Percentiles rank a stretch among this genome's conserved stretches.
These are phyloP conservation scores for Gymnothorax javanicus DNA, from an alignment of 2,797 vertebrate genomes.

Conservation along the genomic window DNA sequence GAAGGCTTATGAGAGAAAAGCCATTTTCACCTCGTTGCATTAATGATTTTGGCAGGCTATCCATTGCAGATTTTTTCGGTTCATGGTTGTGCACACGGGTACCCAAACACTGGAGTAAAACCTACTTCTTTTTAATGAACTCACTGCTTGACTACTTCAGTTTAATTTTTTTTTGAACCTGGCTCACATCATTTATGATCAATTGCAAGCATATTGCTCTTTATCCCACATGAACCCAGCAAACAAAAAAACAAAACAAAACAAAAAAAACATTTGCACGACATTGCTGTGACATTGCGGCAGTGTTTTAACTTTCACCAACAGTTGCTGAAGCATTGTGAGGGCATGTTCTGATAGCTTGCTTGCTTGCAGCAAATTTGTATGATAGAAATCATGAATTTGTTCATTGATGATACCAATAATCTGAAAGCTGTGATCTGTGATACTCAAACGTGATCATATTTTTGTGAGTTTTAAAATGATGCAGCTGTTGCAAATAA, in stretches of 20 bases:
- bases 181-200: neutral
- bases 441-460: neutral
- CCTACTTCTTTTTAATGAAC: neutral
- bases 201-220: neutral
- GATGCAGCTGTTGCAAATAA: neutral
- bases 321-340: too few relatives aligned
- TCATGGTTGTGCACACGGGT: neutral
- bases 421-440: neutral
- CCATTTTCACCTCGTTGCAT: constrained; percentile 15
- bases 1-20: constrained; percentile 14
- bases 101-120: neutral
- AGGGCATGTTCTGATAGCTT: too few relatives aligned
- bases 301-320: too few relatives aligned
- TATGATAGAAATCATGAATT: neutral
- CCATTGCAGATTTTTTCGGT: neutral
- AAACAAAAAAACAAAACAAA: too few relatives aligned
- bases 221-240: neutral
- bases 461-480: neutral
- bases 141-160: neutral
- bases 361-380: constrained; percentile 3
- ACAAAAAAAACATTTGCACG: too few relatives aligned
- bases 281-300: too few relatives aligned
- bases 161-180: neutral
- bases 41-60: neutral
- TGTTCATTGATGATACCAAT: neutral